A percentile compares a stretch with the other conserved stretches of the same genome.
Conservation (phyloP, 2,113 vertebrate species). For the Falcunculus frontatus region DNA sequence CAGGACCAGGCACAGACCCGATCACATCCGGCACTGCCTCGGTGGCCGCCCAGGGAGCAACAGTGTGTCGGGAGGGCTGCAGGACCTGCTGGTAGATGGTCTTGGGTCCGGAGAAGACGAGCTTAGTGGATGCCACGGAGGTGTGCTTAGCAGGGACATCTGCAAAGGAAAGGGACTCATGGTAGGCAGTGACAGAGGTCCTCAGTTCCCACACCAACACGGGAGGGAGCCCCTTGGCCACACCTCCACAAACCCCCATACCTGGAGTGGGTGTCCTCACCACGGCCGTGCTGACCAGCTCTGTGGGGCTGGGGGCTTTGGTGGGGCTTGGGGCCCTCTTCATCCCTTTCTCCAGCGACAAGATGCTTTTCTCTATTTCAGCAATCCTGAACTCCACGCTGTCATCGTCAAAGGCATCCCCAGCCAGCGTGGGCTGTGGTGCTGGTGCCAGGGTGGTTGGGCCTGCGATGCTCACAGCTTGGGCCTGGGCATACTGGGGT, state of each 20-base stretch:
- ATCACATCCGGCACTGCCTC: background rate
- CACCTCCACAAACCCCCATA: background rate
- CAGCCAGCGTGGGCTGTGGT: rapidly evolving
- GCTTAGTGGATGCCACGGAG: slow-evolving; percentile 73
- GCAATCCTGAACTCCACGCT: slow-evolving; percentile 49
- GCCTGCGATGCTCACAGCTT: background rate
- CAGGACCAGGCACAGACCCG: rapidly evolving
- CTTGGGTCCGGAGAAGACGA: slow-evolving; percentile 75
- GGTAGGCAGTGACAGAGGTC: background rate
- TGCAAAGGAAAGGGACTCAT: slow-evolving; percentile 5
- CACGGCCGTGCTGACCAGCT: background rate
- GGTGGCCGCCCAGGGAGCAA: background rate
- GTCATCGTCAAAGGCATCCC: slow-evolving; percentile 4
- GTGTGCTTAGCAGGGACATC: slow-evolving; percentile 67
- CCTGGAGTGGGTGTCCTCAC: slow-evolving; percentile 31
- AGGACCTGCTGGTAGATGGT: slow-evolving; percentile 60
- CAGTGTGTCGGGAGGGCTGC: background rate
- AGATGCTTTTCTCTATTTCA: slow-evolving; percentile 64
- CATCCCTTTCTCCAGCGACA: slow-evolving; percentile 69
- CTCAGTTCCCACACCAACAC: background rate
- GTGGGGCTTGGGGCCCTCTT: slow-evolving; percentile 43
- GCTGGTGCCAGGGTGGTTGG: rapidly evolving
- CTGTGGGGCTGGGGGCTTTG: slow-evolving; percentile 47
- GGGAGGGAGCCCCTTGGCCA: background rate
- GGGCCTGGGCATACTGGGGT: slow-evolving; percentile 34